These are phyloP conservation scores for Polydrusus tereticollis DNA, from an alignment of 2,888 invertebrate species.

Conservation along the genomic window DNA sequence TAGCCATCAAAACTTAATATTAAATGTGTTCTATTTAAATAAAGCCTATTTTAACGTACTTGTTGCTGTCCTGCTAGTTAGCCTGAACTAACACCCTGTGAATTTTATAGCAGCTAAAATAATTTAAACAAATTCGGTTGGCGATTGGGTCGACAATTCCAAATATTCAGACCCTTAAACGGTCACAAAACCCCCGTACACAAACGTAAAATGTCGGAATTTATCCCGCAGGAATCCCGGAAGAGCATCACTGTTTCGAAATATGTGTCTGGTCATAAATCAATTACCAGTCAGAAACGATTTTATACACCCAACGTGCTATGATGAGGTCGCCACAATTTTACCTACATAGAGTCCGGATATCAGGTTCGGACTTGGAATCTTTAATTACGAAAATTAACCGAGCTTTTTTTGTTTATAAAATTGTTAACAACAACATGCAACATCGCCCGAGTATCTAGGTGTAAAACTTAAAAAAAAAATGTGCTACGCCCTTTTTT, in stretches of 20 bases:
- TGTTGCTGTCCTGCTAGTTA: too few species aligned
- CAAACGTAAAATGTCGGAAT: slow-evolving; percentile 22
- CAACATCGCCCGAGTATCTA: too few species aligned
- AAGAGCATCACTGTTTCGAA: slow-evolving; percentile 35
- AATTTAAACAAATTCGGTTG: not conserved
- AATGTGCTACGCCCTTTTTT: too few species aligned
- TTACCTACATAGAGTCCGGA: not conserved
- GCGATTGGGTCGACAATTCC: slow-evolving; percentile 2
- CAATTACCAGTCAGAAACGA: slow-evolving; percentile 35
- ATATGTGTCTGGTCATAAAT: slow-evolving; percentile 36
- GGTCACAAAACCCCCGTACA: slow-evolving; percentile 1
- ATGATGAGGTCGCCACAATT: slow-evolving; percentile 17
- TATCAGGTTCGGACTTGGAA: not conserved
- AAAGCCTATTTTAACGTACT: too few species aligned
- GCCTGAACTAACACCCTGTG: too few species aligned
- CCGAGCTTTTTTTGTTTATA: too few species aligned
- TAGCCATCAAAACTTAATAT: too few species aligned
- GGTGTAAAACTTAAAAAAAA: too few species aligned
- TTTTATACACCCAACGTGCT: slow-evolving; percentile 12
- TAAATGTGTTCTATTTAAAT: too few species aligned
- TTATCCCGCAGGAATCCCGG: slow-evolving; percentile 32
- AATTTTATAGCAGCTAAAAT: too few species aligned
- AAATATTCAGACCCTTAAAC: slow-evolving; percentile 10
- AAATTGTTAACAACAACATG: too few species aligned
- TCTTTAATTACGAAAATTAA: too few species aligned